Evolutionary conservation across 2,113 vertebrate species (phyloP).

Genomic region (Mobula hypostoma): DNA sequence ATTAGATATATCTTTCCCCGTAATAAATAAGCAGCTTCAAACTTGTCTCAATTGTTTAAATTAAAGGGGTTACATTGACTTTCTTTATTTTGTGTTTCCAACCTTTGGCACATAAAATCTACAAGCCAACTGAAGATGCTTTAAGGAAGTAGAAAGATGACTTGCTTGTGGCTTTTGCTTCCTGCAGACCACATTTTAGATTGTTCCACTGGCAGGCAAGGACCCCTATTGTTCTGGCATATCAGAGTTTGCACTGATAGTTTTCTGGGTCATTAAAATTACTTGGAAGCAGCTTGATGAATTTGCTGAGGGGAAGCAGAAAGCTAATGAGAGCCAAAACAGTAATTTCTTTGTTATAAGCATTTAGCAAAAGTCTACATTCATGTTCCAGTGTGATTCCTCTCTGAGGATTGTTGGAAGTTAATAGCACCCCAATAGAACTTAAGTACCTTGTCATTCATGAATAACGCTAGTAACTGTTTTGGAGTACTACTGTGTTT

Average conservation of each 20-base stretch:
- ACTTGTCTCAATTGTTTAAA: background rate
- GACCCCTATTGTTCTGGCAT: conserved; percentile 28
- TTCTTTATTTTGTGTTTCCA: background rate
- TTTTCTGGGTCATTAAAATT: conserved; percentile 38
- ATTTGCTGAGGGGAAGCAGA: conserved; percentile 7
- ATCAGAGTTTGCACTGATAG: conserved; percentile 37
- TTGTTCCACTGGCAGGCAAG: conserved; percentile 30
- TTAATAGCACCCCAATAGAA: background rate
- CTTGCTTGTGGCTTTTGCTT: background rate
- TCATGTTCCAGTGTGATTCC: background rate
- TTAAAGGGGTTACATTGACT: background rate
- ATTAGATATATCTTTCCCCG: background rate
- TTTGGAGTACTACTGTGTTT: background rate
- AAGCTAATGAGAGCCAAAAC: conserved; percentile 16
- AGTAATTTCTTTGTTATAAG: conserved; percentile 24
- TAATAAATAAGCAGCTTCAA: conserved; percentile 18
- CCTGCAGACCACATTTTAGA: conserved; percentile 15
- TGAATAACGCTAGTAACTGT: conserved; percentile 9
- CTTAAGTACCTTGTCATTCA: conserved; percentile 1
- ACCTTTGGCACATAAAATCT: background rate
- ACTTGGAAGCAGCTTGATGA: conserved; percentile 32
- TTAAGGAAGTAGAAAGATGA: background rate
- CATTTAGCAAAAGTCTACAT: conserved; percentile 24
- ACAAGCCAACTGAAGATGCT: background rate
- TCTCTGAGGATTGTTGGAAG: background rate